phyloP scores from a whole-genome alignment of 2,113 vertebrate species.

The Rhea americana region DNA sequence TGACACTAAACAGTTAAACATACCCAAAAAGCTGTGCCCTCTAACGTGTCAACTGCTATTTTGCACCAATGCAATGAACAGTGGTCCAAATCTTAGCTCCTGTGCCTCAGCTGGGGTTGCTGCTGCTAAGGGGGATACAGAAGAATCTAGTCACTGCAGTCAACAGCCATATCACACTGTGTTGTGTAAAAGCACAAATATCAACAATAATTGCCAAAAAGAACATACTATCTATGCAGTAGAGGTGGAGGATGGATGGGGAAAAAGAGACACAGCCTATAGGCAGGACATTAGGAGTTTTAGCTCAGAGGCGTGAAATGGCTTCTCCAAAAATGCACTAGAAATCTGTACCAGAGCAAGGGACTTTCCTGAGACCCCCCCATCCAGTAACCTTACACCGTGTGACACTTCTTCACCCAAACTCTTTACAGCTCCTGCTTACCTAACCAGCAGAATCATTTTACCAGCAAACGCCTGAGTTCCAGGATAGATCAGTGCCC shows the following conservation, averaged over 20 bases:
- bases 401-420: not conserved
- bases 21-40: slow-evolving; percentile 35
- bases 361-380: not conserved
- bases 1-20: slow-evolving; percentile 42
- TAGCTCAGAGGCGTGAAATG: not conserved
- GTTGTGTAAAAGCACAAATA: not conserved
- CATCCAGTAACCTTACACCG: not conserved
- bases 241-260: not conserved
- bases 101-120: not conserved
- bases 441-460: not conserved
- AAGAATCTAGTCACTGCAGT: not conserved
- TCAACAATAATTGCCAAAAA: not conserved
- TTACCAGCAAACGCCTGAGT: not conserved
- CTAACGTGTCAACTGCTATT: slow-evolving; percentile 1
- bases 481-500: fast-evolving
- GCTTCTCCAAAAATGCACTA: not conserved
- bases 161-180: not conserved
- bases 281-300: not conserved
- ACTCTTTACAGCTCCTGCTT: not conserved
- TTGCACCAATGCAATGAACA: not conserved
- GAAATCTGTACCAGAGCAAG: not conserved
- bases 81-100: not conserved
- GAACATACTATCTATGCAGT: not conserved
- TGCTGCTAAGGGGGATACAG: not conserved
- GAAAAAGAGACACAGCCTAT: not conserved